Evolutionary conservation across 64 coral and sea anemone species (phyloP).

Genomic region (Orbicella faveolata): DNA sequence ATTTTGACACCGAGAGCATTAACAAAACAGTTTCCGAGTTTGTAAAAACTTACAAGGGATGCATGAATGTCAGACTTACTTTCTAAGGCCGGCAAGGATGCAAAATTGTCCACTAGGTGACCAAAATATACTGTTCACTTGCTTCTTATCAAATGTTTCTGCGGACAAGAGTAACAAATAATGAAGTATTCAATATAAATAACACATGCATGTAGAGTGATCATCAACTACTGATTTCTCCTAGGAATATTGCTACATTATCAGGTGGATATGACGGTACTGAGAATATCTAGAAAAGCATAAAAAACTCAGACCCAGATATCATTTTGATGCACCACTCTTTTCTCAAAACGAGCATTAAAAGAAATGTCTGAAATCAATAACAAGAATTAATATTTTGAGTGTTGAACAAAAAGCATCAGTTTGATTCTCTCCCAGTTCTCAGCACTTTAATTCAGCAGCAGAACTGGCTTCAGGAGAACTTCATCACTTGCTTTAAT

Average conservation of each 20-base stretch:
- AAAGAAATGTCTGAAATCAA: neutral
- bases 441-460: constrained; percentile 61
- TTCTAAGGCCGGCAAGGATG: constrained; percentile 91
- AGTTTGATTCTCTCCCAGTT: constrained; percentile 40
- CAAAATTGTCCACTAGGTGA: constrained; percentile 98
- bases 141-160: constrained; percentile 97
- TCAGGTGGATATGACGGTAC: too few species aligned
- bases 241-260: too few species aligned
- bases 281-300: too few species aligned
- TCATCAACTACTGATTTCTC: too few species aligned
- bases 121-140: constrained; percentile 97
- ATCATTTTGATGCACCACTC: too few species aligned
- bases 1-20: too few species aligned
- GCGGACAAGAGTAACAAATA: neutral
- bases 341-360: neutral
- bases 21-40: too few species aligned
- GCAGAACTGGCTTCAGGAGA: constrained; percentile 88
- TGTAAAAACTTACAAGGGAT: too few species aligned
- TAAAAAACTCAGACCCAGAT: too few species aligned
- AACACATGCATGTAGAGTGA: too few species aligned
- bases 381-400: too few species aligned
- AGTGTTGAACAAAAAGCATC: neutral
- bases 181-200: too few species aligned
- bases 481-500: constrained; percentile 54
- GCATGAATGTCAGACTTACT: constrained; percentile 23